Conservation (phyloP, 2,888 invertebrate genomes). For the Amphiduros pacificus region DNA sequence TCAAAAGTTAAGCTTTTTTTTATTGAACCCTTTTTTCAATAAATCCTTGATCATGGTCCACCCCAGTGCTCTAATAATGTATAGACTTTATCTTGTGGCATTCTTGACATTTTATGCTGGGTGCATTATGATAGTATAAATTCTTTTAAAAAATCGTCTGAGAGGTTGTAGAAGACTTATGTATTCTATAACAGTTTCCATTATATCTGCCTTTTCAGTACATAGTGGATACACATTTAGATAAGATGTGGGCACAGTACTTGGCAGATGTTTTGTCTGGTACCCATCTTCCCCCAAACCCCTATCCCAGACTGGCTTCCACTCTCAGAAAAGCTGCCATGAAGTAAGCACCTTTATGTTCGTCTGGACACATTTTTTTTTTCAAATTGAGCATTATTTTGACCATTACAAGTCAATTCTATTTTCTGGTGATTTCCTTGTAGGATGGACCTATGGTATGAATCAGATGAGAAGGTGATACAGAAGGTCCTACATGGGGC, state of each 20-base stretch:
- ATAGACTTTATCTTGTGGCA: too few species aligned
- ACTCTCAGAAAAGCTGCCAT: constrained; percentile 40
- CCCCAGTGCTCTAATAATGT: too few species aligned
- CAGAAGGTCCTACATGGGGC: constrained; percentile 27
- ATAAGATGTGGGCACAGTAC: constrained; percentile 48
- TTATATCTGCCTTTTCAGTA: too few species aligned
- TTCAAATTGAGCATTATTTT: neutral
- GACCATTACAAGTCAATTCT: neutral
- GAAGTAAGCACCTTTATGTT: constrained; percentile 31
- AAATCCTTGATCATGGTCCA: too few species aligned
- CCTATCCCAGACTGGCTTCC: constrained; percentile 44
- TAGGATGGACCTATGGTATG: constrained; percentile 53
- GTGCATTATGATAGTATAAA: too few species aligned
- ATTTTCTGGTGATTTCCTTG: neutral
- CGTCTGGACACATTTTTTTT: neutral
- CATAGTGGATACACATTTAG: constrained; percentile 50
- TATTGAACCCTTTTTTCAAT: too few species aligned
- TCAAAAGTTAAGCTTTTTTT: too few species aligned
- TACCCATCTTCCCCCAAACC: constrained; percentile 45
- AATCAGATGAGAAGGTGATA: constrained; percentile 29
- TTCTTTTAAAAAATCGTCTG: too few species aligned
- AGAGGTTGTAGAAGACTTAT: too few species aligned
- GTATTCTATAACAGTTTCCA: too few species aligned
- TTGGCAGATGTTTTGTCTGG: constrained; percentile 41
- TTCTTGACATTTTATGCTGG: too few species aligned